Evolutionary conservation across 1,140 invertebrate species (phyloP).

Genomic region (Nixonia krombeini): DNA sequence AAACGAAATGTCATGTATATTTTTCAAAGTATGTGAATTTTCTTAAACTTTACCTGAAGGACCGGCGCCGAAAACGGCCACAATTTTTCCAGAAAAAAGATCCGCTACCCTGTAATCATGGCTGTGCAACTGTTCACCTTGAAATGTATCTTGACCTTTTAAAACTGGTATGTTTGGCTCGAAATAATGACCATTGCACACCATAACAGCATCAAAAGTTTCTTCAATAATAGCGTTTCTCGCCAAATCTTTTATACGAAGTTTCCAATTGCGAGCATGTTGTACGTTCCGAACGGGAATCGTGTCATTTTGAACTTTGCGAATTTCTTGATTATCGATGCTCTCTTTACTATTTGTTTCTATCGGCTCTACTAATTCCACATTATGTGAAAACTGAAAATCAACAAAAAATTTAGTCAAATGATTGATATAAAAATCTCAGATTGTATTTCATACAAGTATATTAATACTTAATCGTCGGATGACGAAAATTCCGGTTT

Average conservation of each 20-base stretch:
- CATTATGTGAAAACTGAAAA: conserved; percentile 77
- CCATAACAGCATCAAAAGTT: conserved; percentile 83
- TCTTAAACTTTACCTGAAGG: conserved; percentile 77
- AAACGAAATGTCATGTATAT: no score
- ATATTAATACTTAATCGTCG: no score
- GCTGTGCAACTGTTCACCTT: conserved; percentile 84
- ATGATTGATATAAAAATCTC: no score
- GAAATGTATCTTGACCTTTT: conserved; percentile 77
- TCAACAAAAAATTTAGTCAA: conserved; percentile 7
- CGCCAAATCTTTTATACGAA: conserved; percentile 76
- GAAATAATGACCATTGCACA: conserved; percentile 90
- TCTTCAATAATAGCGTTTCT: conserved; percentile 71
- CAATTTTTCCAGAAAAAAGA: conserved; percentile 76
- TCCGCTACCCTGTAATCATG: conserved; percentile 87
- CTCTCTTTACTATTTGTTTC: no score
- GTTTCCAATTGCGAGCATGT: conserved; percentile 73
- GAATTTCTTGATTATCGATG: conserved; percentile 2
- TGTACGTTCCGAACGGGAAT: no score
- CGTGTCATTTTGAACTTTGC: neutral
- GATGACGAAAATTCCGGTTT: no score
- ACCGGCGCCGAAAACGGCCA: conserved; percentile 88
- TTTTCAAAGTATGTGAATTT: neutral
- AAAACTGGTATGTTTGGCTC: conserved; percentile 77
- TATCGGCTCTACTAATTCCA: conserved; percentile 74
- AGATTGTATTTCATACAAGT: no score